These are phyloP conservation scores for Uromys caudimaculatus DNA, from an alignment of 2,797 vertebrate genomes.

Conservation along the genomic window DNA sequence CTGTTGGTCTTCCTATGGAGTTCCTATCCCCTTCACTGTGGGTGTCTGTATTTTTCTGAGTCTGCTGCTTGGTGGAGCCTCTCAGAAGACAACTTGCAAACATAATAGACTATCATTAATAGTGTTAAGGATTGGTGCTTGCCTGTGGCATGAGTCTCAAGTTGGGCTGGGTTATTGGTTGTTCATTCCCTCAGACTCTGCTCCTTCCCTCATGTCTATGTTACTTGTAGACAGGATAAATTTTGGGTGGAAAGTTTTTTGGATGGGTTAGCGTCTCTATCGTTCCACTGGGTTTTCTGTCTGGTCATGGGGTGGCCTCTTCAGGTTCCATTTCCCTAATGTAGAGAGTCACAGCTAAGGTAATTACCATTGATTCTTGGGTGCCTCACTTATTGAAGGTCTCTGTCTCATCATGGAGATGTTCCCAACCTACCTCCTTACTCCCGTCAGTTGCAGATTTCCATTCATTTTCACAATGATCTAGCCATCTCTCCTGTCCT, in stretches of 20 bases:
- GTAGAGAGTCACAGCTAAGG: neutral
- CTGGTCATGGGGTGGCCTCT: neutral
- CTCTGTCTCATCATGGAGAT: neutral
- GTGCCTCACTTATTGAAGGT: neutral
- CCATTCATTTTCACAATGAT: neutral
- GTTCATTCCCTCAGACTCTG: neutral
- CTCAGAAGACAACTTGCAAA: neutral
- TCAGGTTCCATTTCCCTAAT: neutral
- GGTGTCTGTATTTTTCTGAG: neutral
- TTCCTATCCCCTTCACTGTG: neutral
- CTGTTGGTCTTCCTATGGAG: neutral
- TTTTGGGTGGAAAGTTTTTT: neutral
- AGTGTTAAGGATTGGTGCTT: neutral
- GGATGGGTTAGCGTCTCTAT: neutral
- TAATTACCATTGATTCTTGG: neutral
- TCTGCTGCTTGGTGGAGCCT: neutral
- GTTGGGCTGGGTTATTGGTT: neutral
- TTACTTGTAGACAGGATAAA: neutral
- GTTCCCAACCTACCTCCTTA: neutral
- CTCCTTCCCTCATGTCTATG: neutral
- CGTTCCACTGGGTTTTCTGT: neutral
- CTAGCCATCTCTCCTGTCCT: neutral
- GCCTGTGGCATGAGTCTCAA: neutral
- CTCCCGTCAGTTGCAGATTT: neutral
- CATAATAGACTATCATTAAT: neutral